Conservation (phyloP, 2,113 vertebrate species). For the Mormyrus iriodes region DNA sequence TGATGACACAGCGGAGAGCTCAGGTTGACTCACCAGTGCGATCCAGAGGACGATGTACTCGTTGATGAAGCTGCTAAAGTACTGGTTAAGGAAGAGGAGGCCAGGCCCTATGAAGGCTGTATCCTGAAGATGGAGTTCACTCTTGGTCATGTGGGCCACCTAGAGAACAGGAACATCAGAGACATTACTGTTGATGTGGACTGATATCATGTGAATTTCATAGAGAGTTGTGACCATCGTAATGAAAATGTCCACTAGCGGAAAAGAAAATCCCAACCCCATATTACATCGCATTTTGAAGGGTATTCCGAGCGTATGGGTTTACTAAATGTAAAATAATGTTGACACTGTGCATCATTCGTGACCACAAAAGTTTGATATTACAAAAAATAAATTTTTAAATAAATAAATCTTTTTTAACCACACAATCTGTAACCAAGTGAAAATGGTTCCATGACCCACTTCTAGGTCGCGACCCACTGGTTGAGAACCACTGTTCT, state of each 20-base stretch:
- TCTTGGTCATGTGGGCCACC: conserved; percentile 97
- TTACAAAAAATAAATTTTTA: neutral
- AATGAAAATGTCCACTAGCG: neutral
- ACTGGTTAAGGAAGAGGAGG: conserved; percentile 93
- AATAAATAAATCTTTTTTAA: neutral
- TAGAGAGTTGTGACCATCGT: neutral
- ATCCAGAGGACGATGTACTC: conserved; percentile 88
- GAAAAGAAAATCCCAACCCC: neutral
- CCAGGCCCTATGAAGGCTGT: conserved; percentile 89
- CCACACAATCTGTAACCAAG: neutral
- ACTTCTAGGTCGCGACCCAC: neutral
- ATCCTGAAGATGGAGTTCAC: conserved; percentile 84
- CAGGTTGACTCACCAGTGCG: conserved; percentile 71
- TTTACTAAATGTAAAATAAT: neutral
- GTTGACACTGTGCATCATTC: neutral
- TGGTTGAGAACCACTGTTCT: neutral
- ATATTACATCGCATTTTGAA: neutral
- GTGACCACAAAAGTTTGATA: neutral
- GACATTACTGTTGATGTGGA: neutral
- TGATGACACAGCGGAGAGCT: neutral
- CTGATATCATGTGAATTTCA: neutral
- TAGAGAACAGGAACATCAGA: conserved; percentile 35
- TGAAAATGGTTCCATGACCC: neutral
- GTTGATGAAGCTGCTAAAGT: conserved; percentile 88
- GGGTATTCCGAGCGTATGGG: neutral